phyloP scores from a whole-genome alignment of 2,888 invertebrate species.

The Bombylius major region DNA sequence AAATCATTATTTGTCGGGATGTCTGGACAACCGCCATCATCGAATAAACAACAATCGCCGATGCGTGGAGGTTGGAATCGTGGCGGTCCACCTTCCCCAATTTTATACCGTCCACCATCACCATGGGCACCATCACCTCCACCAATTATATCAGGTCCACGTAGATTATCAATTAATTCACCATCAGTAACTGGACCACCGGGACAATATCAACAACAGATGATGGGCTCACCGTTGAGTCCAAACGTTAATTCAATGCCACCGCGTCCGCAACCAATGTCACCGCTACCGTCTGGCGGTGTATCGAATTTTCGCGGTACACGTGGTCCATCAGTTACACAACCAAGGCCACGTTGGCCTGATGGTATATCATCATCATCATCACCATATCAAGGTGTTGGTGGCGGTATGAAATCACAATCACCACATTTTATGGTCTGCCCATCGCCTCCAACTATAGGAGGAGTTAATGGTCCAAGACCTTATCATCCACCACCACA shows the following conservation, averaged over 20 bases:
- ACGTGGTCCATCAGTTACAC: constrained; percentile 41
- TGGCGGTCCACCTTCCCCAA: constrained; percentile 44
- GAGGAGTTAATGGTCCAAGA: constrained; percentile 32
- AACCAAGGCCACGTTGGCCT: constrained; percentile 56
- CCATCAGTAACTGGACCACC: neutral
- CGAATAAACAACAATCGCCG: constrained; percentile 23
- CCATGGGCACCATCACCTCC: constrained; percentile 64
- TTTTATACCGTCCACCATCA: constrained; percentile 60
- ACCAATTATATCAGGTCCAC: constrained; percentile 52
- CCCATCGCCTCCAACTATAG: constrained; percentile 23
- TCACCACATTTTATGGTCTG: constrained; percentile 18
- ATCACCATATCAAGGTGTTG: constrained; percentile 19
- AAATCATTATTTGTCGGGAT: neutral
- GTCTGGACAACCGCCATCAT: neutral
- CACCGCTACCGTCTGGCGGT: constrained; percentile 42
- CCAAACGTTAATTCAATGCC: constrained; percentile 18
- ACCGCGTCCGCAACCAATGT: constrained; percentile 31
- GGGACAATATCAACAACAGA: neutral
- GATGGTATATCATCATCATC: constrained; percentile 38
- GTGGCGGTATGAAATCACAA: constrained; percentile 19
- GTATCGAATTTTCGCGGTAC: constrained; percentile 36
- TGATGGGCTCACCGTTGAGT: constrained; percentile 18
- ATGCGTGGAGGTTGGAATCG: constrained; percentile 29
- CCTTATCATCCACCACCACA: constrained; percentile 36
- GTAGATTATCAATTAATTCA: constrained; percentile 17